Conservation (phyloP, 2,113 vertebrate genomes). For the Pitta sordida region DNA sequence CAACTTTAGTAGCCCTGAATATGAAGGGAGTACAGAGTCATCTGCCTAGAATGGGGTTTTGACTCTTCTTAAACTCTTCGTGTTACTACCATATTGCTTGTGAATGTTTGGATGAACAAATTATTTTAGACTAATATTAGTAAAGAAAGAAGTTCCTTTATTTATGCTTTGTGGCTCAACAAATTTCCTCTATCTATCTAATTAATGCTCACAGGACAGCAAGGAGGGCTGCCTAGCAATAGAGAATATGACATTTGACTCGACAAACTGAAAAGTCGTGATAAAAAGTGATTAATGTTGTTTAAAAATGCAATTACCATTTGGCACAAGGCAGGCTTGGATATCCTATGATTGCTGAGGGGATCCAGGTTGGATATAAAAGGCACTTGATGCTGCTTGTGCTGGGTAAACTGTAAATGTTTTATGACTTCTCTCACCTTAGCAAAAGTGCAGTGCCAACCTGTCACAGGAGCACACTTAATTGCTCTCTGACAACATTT, state of each 20-base stretch:
- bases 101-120: not conserved
- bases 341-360: not conserved
- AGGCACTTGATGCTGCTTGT: not conserved
- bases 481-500: constrained; percentile 13
- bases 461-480: not conserved
- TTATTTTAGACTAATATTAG: not conserved
- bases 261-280: not conserved
- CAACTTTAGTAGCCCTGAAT: not conserved
- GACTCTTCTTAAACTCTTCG: not conserved
- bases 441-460: not conserved
- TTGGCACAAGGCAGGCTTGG: not conserved
- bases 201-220: not conserved
- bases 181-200: not conserved
- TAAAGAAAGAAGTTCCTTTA: not conserved
- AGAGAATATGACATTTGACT: constrained; percentile 36
- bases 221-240: not conserved
- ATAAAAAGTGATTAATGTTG: constrained; percentile 29
- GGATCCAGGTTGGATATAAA: not conserved
- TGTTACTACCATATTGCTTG: not conserved
- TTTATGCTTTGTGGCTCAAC: not conserved
- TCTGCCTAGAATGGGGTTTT: not conserved
- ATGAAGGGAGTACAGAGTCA: not conserved
- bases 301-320: constrained; percentile 27
- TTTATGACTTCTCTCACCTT: constrained; percentile 29
- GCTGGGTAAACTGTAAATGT: constrained; percentile 15